phyloP scores from a whole-genome alignment of 1,140 invertebrate species.

The Tribolium castaneum region DNA sequence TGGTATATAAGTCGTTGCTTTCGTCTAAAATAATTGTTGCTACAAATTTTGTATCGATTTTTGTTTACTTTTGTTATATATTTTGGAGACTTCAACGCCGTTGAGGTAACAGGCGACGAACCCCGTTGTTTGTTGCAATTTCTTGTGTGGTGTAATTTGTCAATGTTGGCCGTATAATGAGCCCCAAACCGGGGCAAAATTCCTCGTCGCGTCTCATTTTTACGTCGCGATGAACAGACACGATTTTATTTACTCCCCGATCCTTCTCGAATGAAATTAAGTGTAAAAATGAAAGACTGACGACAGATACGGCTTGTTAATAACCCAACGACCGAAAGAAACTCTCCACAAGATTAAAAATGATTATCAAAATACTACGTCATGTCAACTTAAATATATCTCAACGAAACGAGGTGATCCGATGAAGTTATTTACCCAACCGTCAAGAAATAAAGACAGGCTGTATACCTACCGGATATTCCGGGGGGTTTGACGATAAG shows the following conservation, averaged over 20 bases:
- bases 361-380: conserved; percentile 41
- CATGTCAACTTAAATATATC: conserved; percentile 36
- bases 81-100: too few relatives aligned
- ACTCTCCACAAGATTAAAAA: conserved; percentile 38
- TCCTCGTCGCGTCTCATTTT: neutral
- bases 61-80: too few relatives aligned
- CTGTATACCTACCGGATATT: conserved; percentile 25
- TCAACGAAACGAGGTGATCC: conserved; percentile 2
- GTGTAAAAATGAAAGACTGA: conserved; percentile 40
- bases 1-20: too few relatives aligned
- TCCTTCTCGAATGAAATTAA: conserved; percentile 38
- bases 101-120: neutral
- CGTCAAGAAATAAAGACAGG: conserved; percentile 21
- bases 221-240: conserved; percentile 4
- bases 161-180: neutral
- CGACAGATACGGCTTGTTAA: conserved; percentile 43
- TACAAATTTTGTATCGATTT: too few relatives aligned
- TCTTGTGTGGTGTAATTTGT: neutral
- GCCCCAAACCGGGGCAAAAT: neutral
- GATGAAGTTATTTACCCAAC: conserved; percentile 32
- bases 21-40: too few relatives aligned
- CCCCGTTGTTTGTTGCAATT: neutral
- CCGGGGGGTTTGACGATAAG: conserved; percentile 8
- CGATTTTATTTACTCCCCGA: conserved; percentile 28
- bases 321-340: conserved; percentile 39